A percentile compares a stretch with the other conserved stretches of the same genome.
Conservation (phyloP, 2,888 invertebrate species). For the Hirtodrosophila alboralis region DNA sequence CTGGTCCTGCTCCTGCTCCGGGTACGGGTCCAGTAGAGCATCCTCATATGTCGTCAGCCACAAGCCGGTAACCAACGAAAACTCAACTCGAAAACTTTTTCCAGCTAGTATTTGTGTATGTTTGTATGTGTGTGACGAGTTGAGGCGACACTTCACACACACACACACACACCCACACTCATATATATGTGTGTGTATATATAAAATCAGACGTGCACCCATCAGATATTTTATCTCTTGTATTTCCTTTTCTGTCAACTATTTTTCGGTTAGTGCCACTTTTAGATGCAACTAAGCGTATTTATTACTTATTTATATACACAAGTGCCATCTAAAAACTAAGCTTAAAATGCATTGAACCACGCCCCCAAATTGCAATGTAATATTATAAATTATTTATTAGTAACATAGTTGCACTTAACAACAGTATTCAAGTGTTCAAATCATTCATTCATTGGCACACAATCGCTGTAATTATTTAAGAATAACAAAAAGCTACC, state of each 20-base stretch:
- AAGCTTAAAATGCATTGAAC: conserved; percentile 33
- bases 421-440: conserved; percentile 28
- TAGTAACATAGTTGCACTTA: conserved; percentile 39
- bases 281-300: conserved; percentile 77
- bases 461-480: too few relatives aligned
- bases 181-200: too few relatives aligned
- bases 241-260: conserved; percentile 55
- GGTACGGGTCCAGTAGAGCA: conserved; percentile 20
- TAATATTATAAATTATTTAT: conserved; percentile 45
- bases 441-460: neutral
- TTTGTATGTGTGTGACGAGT: conserved; percentile 26
- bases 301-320: conserved; percentile 77
- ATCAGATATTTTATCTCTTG: conserved; percentile 51
- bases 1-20: neutral
- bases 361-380: conserved; percentile 30
- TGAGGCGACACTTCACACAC: conserved; percentile 49
- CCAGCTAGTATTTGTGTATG: conserved; percentile 26
- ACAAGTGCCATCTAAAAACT: conserved; percentile 62
- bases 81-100: conserved; percentile 74
- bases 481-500: too few relatives aligned
- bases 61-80: conserved; percentile 79
- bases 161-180: conserved; percentile 5
- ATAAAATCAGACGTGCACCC: conserved; percentile 41
- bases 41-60: conserved; percentile 66
- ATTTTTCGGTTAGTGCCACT: conserved; percentile 77